Evolutionary conservation across 2,888 invertebrate genomes (phyloP).

Genomic region (Gasteruption jaculator): DNA sequence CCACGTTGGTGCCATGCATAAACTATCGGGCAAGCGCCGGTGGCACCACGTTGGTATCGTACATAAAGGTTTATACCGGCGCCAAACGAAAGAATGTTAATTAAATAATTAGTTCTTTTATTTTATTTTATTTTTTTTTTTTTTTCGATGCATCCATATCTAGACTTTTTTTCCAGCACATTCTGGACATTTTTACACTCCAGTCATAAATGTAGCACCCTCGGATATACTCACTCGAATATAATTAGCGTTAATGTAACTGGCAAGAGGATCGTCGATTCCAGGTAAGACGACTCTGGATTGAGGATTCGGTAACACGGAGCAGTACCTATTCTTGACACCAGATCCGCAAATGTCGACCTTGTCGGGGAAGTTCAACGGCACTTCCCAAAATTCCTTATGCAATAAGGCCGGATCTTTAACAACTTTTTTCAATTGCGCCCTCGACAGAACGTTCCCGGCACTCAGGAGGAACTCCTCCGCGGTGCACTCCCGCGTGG

Average conservation of each 20-base stretch:
- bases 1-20: no score
- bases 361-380: conserved; percentile 86
- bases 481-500: conserved; percentile 57
- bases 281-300: conserved; percentile 72
- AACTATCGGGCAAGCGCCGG: no score
- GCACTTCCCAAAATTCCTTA: conserved; percentile 93
- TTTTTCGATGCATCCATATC: no score
- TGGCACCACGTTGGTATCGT: no score
- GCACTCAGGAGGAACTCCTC: conserved; percentile 58
- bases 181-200: no score
- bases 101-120: no score
- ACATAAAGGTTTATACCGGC: no score
- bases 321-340: conserved; percentile 83
- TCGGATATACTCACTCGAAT: conserved; percentile 76
- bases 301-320: conserved; percentile 85
- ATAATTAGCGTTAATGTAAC: conserved; percentile 92
- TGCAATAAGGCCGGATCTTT: conserved; percentile 59
- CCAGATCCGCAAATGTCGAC: conserved; percentile 86
- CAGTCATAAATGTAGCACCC: no score
- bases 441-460: conserved; percentile 55
- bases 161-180: no score
- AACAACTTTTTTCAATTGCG: conserved; percentile 53
- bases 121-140: no score
- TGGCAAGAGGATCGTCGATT: conserved; percentile 58
- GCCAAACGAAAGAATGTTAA: no score